Conservation (phyloP, 2,888 invertebrate genomes). For the Pachycephus smyrnensis region DNA sequence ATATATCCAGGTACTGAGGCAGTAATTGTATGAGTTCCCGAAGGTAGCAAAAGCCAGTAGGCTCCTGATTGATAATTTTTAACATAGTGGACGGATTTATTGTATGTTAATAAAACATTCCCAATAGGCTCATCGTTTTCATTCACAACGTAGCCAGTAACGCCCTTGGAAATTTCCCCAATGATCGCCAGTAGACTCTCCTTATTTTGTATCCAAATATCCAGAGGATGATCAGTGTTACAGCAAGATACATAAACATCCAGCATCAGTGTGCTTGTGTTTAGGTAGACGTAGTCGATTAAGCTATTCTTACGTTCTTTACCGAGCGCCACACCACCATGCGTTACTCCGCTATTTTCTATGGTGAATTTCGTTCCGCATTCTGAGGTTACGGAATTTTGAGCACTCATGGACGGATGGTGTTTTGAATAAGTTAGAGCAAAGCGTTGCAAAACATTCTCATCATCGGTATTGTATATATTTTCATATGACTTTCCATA, state of each 20-base stretch:
- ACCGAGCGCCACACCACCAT: slow-evolving; percentile 42
- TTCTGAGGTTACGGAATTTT: slow-evolving; percentile 23
- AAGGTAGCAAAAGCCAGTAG: slow-evolving; percentile 56
- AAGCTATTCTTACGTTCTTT: slow-evolving; percentile 43
- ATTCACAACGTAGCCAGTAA: slow-evolving; percentile 56
- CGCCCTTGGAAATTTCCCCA: slow-evolving; percentile 44
- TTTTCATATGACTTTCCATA: slow-evolving; percentile 32
- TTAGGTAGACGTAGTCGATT: slow-evolving; percentile 59
- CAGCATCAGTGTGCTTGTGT: slow-evolving; percentile 57
- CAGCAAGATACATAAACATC: slow-evolving; percentile 62
- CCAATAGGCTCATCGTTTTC: slow-evolving; percentile 52
- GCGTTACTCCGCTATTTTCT: slow-evolving; percentile 35
- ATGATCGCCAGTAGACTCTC: slow-evolving; percentile 54
- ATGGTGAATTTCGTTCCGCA: slow-evolving; percentile 42
- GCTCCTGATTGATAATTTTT: slow-evolving; percentile 51
- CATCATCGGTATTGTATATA: slow-evolving; percentile 49
- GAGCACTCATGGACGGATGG: slow-evolving; percentile 42
- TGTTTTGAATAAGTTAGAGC: slow-evolving; percentile 45
- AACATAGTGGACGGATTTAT: slow-evolving; percentile 52
- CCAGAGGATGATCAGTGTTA: slow-evolving; percentile 47
- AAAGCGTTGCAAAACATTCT: slow-evolving; percentile 45
- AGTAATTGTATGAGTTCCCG: slow-evolving; percentile 69
- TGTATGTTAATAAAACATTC: slow-evolving; percentile 52
- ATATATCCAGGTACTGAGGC: slow-evolving; percentile 74
- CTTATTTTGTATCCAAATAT: slow-evolving; percentile 55